Base-by-base conservation (phyloP, 2,888 invertebrate genomes). In the Sisyra terminalis region DNA sequence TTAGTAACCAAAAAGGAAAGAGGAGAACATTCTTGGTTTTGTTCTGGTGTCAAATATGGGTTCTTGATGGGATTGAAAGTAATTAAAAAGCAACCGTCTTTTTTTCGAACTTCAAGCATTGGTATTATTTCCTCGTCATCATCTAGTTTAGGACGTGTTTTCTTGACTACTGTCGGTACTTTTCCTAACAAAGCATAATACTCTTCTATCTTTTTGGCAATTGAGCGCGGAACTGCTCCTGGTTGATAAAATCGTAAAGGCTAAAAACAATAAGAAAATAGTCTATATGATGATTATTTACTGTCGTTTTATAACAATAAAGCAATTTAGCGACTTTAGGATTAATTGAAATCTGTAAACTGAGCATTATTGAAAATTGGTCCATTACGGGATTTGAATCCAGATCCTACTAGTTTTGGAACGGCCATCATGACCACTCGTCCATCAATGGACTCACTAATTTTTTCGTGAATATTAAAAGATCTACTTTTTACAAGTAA, bases 191-290 rank as follows among this genome's bases (percentile, higher is more conserved):
- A 24, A 5, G 11, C 18, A 17, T 37, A 17, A 37, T 37, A 18
- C 3, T 6, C 5, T 37, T 17, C 11, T 10, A 37, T 37, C 11
- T 17, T 37, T 2, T 10, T 24, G 3, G 37, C 37, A 3, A 37
- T 16, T 17, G 14, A 16, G 15, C 18, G 16, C 8, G 37, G 16
- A 18, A 37, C 37, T 10, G 37, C 37, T 11, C 37, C 37, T 17
- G 37, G 37, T 37, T 16, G 16, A 24, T 37, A 37, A 37, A 17
- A 37, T 17, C 37, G 15, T 37, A 16, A 3, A 17, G 37, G 37
- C 37, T 37, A 14, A 7, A 17, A 37, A 15, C 9, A 37, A 7
- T 7, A 18, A n/a, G 3, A 6, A 32, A 6, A 13, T 32, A 6
- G 24, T 3, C 7, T 24, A 24, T 24, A n/a, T n/a, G n/a, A n/a